A percentile compares a stretch with the other conserved stretches of the same genome.
These are phyloP conservation scores for Tanaodytes sp. DNA, from an alignment of 2,888 invertebrate genomes.

Conservation along the genomic window DNA sequence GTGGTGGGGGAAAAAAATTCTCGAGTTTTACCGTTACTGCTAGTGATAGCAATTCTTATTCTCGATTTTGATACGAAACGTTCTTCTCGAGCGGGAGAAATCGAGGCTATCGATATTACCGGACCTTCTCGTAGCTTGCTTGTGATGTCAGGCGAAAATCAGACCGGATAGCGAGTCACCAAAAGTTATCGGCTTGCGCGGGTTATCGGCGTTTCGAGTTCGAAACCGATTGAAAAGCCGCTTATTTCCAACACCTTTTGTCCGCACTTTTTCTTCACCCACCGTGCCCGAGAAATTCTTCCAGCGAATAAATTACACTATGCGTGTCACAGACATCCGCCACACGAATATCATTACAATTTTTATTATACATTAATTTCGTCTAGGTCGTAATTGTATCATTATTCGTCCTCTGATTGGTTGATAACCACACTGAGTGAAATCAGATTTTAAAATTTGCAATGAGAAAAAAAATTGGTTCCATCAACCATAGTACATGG, in stretches of 20 bases:
- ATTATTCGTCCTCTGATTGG: too few relatives aligned
- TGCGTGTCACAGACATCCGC: constrained; percentile 2
- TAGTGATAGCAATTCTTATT: constrained; percentile 35
- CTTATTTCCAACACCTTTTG: constrained; percentile 26
- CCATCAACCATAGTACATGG: too few relatives aligned
- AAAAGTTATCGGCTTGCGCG: constrained; percentile 46
- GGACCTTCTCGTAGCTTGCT: constrained; percentile 49
- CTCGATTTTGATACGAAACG: constrained; percentile 46
- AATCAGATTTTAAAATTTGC: too few relatives aligned
- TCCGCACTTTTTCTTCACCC: constrained; percentile 1
- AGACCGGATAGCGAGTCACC: constrained; percentile 44
- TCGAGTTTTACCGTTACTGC: too few relatives aligned
- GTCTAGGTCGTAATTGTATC: too few relatives aligned
- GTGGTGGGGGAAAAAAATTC: too few relatives aligned
- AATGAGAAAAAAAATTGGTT: too few relatives aligned
- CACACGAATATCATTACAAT: neutral
- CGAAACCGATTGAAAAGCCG: constrained; percentile 11
- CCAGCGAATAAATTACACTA: constrained; percentile 17
- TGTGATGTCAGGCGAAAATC: constrained; percentile 48
- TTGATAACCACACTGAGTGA: too few relatives aligned
- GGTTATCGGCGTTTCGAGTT: constrained; percentile 37
- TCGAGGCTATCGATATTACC: constrained; percentile 52
- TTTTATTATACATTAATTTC: too few relatives aligned
- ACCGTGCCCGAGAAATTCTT: constrained; percentile 1
- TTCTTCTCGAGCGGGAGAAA: constrained; percentile 43